A percentile compares a stretch with the other conserved stretches of the same genome.
Conservation (phyloP, 2,113 vertebrate species). For the Mola mola region DNA sequence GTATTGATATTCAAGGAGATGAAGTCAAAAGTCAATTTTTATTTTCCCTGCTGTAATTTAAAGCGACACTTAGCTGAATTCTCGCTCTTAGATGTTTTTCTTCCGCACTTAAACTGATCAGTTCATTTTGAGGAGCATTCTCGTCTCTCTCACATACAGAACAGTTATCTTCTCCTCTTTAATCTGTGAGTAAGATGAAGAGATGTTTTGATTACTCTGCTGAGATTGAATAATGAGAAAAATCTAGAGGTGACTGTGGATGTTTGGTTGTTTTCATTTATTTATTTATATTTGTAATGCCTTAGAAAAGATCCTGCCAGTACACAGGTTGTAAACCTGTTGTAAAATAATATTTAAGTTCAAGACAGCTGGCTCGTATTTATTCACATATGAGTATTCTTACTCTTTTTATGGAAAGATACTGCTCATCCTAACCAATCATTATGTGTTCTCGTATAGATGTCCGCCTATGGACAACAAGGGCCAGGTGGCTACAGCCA, state of each 20-base stretch:
- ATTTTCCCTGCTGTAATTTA: conserved; percentile 62
- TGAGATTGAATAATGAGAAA: conserved; percentile 22
- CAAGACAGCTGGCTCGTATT: no score
- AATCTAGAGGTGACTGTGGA: conserved; percentile 27
- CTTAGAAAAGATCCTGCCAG: conserved; percentile 26
- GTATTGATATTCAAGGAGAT: conserved; percentile 65
- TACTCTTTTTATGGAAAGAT: background rate
- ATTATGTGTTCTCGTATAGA: conserved; percentile 76
- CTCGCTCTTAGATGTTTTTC: conserved; percentile 51
- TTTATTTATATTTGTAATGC: background rate
- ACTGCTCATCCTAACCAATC: conserved; percentile 8
- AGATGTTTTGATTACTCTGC: conserved; percentile 50
- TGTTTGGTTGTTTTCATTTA: conserved; percentile 52
- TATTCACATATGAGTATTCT: background rate
- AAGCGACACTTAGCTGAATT: conserved; percentile 41
- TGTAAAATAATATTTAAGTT: no score
- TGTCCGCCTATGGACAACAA: conserved; percentile 93
- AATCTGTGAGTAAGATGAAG: conserved; percentile 47
- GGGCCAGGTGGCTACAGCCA: conserved; percentile 89
- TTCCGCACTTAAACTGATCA: conserved; percentile 39
- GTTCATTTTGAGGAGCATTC: conserved; percentile 36
- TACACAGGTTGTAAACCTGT: background rate
- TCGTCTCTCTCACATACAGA: conserved; percentile 9
- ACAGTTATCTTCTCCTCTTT: conserved; percentile 41
- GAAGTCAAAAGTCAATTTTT: conserved; percentile 61